Percentiles rank a stretch among this genome's conserved stretches.
phyloP scores from a whole-genome alignment of 2,797 vertebrate species.

The Pangasius sanitwongsei region DNA sequence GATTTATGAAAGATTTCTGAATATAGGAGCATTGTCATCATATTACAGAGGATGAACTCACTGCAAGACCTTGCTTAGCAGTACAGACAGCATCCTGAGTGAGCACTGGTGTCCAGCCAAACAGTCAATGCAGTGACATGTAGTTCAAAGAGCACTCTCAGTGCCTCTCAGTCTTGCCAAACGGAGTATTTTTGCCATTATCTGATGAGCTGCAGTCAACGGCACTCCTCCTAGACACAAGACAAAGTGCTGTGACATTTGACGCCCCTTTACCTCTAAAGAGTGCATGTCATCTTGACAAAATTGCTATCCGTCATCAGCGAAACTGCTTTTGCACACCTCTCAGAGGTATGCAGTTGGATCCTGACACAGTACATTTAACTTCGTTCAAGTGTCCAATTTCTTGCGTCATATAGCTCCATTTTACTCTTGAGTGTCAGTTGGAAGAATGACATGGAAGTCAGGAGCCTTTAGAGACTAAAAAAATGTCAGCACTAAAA shows the following conservation, averaged over 20 bases:
- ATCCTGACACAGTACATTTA: not conserved
- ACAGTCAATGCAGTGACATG: not conserved
- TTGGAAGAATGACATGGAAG: not conserved
- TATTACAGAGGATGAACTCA: not conserved
- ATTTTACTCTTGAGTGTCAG: not conserved
- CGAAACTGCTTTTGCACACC: constrained; percentile 11
- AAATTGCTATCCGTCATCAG: not conserved
- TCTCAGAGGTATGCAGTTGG: constrained; percentile 18
- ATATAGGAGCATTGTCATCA: not conserved
- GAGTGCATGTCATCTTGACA: constrained; percentile 9
- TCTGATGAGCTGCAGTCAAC: not conserved
- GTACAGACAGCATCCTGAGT: not conserved
- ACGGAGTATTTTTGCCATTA: not conserved
- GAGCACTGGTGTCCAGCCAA: not conserved
- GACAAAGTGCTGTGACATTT: not conserved
- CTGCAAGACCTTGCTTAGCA: not conserved
- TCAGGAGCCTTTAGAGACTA: not conserved
- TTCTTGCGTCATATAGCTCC: not conserved
- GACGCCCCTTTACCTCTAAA: constrained; percentile 4
- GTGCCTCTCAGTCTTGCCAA: not conserved
- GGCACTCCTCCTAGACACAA: too few relatives aligned
- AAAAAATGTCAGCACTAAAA: not conserved
- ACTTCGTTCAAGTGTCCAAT: too few relatives aligned
- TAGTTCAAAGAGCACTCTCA: not conserved
- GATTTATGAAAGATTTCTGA: not conserved